Conservation (phyloP, 2,113 vertebrate genomes). For the Oryzias celebensis region DNA sequence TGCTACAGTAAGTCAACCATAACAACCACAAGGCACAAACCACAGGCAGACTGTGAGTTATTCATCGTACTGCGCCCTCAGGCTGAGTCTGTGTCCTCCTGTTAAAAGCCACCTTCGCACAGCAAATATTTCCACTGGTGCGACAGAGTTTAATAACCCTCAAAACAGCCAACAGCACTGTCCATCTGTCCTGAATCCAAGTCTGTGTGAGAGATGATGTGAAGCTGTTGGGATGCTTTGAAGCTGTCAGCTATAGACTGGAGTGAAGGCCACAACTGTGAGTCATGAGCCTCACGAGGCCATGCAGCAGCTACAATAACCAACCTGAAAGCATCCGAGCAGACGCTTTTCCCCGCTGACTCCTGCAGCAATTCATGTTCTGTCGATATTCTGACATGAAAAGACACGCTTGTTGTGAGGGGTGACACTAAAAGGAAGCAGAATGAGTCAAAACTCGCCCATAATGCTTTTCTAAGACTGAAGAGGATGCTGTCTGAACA, state of each 20-base stretch:
- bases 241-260: conserved; percentile 20
- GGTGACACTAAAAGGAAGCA: conserved; percentile 6
- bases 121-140: conserved; percentile 61
- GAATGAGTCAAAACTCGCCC: not conserved
- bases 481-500: too few species aligned
- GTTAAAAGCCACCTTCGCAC: conserved; percentile 50
- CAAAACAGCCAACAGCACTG: conserved; percentile 35
- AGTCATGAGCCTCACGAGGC: conserved; percentile 22
- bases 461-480: conserved; percentile 7
- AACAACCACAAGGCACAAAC: conserved; percentile 33
- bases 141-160: conserved; percentile 40
- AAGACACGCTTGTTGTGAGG: conserved; percentile 11
- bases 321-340: conserved; percentile 6
- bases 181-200: conserved; percentile 34
- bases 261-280: conserved; percentile 1
- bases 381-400: conserved; percentile 19
- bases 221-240: conserved; percentile 23
- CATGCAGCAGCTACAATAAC: conserved; percentile 26
- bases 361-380: not conserved
- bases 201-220: conserved; percentile 12
- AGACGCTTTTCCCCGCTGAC: conserved; percentile 4
- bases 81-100: conserved; percentile 40
- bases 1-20: conserved; percentile 28
- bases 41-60: conserved; percentile 54
- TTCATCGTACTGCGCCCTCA: conserved; percentile 39